Conservation (phyloP, 1,140 invertebrate species). For the Pomacea maculata region DNA sequence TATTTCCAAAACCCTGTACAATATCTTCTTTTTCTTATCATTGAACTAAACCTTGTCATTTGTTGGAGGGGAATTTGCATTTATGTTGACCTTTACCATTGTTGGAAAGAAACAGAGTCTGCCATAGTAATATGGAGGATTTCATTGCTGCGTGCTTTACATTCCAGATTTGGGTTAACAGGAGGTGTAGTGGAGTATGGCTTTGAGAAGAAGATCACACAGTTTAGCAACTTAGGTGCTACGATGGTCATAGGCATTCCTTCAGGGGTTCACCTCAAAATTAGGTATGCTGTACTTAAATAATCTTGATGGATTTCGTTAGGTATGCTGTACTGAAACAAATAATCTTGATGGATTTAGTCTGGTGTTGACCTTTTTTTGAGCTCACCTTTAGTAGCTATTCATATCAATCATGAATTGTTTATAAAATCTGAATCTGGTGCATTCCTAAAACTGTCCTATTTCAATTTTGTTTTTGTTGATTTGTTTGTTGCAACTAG, state of each 20-base stretch:
- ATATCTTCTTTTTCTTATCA: too few species aligned
- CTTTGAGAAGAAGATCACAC: constrained; percentile 90
- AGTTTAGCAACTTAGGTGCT: constrained; percentile 87
- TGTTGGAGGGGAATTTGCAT: too few species aligned
- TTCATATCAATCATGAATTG: not conserved
- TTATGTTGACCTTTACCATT: too few species aligned
- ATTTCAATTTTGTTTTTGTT: not conserved
- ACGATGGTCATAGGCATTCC: constrained; percentile 84
- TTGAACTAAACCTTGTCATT: too few species aligned
- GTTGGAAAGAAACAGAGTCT: too few species aligned
- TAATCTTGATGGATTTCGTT: constrained; percentile 6
- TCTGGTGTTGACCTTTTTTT: not conserved
- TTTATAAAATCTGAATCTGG: not conserved
- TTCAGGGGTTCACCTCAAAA: constrained; percentile 85
- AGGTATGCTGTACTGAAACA: constrained; percentile 72
- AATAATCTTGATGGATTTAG: constrained; percentile 6
- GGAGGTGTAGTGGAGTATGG: constrained; percentile 89
- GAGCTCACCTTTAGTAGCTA: not conserved
- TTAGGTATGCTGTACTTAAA: constrained; percentile 75
- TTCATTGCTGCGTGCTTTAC: not conserved
- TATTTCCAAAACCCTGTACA: too few species aligned
- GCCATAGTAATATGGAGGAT: too few species aligned
- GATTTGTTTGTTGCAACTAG: constrained; percentile 64
- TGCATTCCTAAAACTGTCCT: not conserved
- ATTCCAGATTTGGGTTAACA: constrained; percentile 81